Percentiles rank a stretch among this genome's conserved stretches.
Conservation (phyloP, 2,888 invertebrate species). For the Aleiodes testaceus region DNA sequence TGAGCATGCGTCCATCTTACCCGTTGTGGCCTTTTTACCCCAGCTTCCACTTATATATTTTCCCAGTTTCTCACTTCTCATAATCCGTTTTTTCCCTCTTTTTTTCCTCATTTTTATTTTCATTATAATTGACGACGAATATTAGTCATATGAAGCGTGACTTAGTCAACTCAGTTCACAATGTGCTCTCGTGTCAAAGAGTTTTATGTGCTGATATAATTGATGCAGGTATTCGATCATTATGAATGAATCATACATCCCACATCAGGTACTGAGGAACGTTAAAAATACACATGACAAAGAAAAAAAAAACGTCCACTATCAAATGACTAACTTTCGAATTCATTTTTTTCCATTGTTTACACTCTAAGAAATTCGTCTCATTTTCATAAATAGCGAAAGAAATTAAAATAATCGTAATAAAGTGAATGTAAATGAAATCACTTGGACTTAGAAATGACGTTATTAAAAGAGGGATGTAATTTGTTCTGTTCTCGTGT, state of each 20-base stretch:
- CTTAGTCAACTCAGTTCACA: constrained; percentile 23
- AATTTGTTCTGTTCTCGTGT: constrained; percentile 24
- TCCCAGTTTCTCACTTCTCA: not conserved
- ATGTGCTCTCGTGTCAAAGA: constrained; percentile 17
- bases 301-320: constrained; percentile 5
- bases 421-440: not conserved
- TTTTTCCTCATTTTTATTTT: not conserved
- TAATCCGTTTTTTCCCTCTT: not conserved
- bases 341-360: too few species aligned
- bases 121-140: constrained; percentile 1
- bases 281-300: constrained; percentile 12
- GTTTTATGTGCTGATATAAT: constrained; percentile 7
- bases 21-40: too few species aligned
- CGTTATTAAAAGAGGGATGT: not conserved
- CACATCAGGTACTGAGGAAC: constrained; percentile 1
- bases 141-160: constrained; percentile 21
- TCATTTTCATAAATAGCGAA: not conserved
- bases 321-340: not conserved
- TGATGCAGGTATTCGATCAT: constrained; percentile 28
- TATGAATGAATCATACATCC: constrained; percentile 30
- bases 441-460: not conserved
- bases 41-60: too few species aligned
- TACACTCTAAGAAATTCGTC: too few species aligned
- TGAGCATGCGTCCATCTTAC: too few species aligned
- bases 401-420: too few species aligned